phyloP scores from a whole-genome alignment of 2,113 vertebrate genomes.

The Pardalotus punctatus region DNA sequence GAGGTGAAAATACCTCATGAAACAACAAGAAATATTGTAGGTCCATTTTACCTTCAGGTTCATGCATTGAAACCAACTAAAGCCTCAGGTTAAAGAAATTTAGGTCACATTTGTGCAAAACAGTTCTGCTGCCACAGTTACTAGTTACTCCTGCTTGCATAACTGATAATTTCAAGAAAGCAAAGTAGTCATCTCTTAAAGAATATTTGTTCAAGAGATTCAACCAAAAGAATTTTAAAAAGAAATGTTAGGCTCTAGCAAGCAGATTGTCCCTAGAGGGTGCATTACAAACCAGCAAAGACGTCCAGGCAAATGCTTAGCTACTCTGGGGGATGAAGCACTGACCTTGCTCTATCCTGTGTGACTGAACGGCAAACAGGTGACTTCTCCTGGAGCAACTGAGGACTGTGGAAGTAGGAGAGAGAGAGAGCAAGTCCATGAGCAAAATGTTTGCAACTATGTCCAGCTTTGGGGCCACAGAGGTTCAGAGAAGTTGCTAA shows the following conservation, averaged over 20 bases:
- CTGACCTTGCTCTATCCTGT: neutral
- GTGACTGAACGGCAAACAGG: neutral
- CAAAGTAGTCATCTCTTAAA: neutral
- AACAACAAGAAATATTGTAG: neutral
- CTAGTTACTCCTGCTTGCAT: neutral
- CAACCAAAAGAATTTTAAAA: neutral
- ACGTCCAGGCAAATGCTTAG: neutral
- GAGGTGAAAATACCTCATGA: neutral
- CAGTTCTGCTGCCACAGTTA: neutral
- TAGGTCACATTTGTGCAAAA: constrained; percentile 43
- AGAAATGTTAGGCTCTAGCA: neutral
- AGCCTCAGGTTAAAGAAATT: constrained; percentile 34
- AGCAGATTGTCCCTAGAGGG: neutral
- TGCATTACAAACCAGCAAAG: neutral
- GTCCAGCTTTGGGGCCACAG: neutral
- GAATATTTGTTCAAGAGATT: neutral
- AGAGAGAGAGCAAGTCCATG: neutral
- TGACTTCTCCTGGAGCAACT: neutral
- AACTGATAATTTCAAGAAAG: constrained; percentile 33
- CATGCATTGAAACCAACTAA: neutral
- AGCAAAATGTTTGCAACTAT: neutral
- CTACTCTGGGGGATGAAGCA: neutral
- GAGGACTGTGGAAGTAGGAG: neutral
- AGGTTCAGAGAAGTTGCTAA: neutral
- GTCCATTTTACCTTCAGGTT: constrained; percentile 7